Evolutionary conservation across 2,797 vertebrate genomes (phyloP).

Genomic region (Heteromormyrus szaboi): DNA sequence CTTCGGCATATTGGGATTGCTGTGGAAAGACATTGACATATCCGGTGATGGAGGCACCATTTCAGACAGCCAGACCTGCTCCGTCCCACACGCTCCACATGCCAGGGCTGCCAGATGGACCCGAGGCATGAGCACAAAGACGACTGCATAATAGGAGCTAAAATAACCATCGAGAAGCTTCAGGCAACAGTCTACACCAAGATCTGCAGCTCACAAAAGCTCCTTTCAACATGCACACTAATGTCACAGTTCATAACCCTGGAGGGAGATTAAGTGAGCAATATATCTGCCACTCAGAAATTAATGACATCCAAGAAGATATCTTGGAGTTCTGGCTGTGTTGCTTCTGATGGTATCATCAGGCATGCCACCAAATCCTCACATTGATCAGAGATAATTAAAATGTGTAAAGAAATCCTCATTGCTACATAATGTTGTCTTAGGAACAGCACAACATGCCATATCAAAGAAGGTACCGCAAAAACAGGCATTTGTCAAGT

Average conservation of each 20-base stretch:
- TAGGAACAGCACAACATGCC: neutral
- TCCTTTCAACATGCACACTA: neutral
- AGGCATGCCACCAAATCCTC: neutral
- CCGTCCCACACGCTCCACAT: neutral
- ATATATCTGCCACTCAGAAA: neutral
- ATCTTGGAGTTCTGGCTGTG: neutral
- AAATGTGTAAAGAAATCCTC: neutral
- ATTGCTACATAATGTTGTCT: neutral
- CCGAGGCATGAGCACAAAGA: neutral
- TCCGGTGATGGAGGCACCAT: neutral
- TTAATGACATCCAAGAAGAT: neutral
- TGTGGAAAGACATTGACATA: conserved; percentile 50
- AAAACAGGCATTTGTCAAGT: neutral
- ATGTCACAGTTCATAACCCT: neutral
- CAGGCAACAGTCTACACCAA: neutral
- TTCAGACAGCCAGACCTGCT: neutral
- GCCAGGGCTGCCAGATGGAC: neutral
- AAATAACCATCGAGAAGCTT: neutral
- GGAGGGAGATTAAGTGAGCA: neutral
- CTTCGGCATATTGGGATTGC: conserved; percentile 49
- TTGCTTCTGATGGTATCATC: neutral
- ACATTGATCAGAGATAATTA: conserved; percentile 1
- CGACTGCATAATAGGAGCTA: neutral
- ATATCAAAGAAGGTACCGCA: neutral
- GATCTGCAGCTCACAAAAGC: neutral